Conservation (phyloP, 2,113 vertebrate species). For the Pomatorhinus ruficollis region DNA sequence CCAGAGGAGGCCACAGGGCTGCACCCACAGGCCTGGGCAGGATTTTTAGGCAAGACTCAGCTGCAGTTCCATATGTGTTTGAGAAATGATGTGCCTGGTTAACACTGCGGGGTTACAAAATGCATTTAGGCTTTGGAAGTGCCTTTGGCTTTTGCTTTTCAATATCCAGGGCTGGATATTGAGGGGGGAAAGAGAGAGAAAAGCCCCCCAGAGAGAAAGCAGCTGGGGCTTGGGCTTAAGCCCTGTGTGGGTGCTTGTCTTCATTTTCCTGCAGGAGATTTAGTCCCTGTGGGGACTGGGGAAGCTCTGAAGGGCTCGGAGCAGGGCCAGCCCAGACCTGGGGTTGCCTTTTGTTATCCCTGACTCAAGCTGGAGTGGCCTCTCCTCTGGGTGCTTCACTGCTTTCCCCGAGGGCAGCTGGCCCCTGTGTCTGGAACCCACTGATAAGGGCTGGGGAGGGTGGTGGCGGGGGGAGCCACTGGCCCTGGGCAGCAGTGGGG, state of each 20-base stretch:
- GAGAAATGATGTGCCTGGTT: rapidly evolving
- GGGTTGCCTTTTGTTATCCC: background rate
- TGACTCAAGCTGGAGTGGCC: background rate
- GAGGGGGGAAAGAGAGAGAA: background rate
- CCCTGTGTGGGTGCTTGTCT: rapidly evolving
- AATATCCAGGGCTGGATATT: background rate
- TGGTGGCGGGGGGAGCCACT: background rate
- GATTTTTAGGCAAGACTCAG: background rate
- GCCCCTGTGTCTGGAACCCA: background rate
- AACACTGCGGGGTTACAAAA: background rate
- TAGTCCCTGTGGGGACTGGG: background rate
- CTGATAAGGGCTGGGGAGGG: background rate
- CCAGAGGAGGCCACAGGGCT: background rate
- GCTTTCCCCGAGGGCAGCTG: background rate
- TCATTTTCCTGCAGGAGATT: rapidly evolving
- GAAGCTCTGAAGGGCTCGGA: background rate
- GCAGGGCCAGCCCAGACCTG: background rate
- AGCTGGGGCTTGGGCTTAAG: background rate
- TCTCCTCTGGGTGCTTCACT: background rate
- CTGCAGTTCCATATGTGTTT: rapidly evolving
- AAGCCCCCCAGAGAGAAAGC: background rate
- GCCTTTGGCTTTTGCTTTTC: background rate
- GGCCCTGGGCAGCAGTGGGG: background rate
- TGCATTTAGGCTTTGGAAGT: background rate
- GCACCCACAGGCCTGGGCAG: background rate